These are phyloP conservation scores for Pygmarrhopalites habei DNA, from an alignment of 1,140 invertebrate species.

Conservation along the genomic window DNA sequence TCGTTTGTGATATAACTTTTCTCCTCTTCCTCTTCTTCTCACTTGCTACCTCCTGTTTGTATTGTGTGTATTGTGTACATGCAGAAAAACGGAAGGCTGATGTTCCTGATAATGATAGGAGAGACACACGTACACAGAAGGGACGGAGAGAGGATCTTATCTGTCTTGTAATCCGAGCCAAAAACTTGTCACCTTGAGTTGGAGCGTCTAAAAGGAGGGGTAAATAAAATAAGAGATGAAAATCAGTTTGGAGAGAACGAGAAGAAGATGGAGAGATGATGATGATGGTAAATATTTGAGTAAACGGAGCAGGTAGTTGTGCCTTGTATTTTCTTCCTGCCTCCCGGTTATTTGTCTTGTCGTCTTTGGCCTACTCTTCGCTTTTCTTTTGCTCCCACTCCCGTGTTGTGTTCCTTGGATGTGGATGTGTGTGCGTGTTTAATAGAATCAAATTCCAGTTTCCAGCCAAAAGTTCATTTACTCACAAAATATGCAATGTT, in stretches of 20 bases:
- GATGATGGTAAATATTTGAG: not conserved
- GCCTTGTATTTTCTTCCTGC: not conserved
- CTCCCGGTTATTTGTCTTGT: not conserved
- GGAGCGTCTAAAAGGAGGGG: not conserved
- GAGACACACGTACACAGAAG: too few species aligned
- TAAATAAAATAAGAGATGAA: too few species aligned
- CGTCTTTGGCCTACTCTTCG: not conserved
- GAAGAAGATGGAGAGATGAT: too few species aligned
- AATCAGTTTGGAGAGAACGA: too few species aligned
- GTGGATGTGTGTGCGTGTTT: not conserved
- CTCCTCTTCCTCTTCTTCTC: too few species aligned
- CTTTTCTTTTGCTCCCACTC: not conserved
- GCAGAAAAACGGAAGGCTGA: too few species aligned
- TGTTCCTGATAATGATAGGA: too few species aligned
- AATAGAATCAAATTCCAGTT: conserved; percentile 1
- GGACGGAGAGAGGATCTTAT: conserved; percentile 8
- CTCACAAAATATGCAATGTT: conserved; percentile 3
- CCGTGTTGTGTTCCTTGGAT: not conserved
- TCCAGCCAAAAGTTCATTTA: conserved; percentile 18
- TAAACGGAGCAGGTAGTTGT: not conserved
- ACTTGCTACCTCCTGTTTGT: too few species aligned
- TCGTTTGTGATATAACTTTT: too few species aligned
- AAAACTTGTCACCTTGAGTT: conserved; percentile 6
- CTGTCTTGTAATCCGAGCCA: not conserved
- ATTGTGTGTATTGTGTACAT: too few species aligned